phyloP scores from a whole-genome alignment of 2,888 invertebrate species.

The Dolichomitus sp. region DNA sequence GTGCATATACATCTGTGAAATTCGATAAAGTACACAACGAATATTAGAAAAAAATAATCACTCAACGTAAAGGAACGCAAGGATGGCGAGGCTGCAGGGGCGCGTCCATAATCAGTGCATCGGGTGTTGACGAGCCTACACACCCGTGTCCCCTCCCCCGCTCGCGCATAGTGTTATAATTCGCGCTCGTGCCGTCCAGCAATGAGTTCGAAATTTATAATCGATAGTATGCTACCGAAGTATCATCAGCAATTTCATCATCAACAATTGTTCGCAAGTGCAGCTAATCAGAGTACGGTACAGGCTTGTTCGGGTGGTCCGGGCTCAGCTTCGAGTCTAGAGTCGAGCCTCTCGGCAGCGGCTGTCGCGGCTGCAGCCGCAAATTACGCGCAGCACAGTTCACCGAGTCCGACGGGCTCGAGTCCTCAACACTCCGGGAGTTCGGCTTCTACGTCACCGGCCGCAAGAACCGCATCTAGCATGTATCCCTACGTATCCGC shows the following conservation, averaged over 20 bases:
- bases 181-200: conserved; percentile 67
- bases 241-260: conserved; percentile 94
- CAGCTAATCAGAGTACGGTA: conserved; percentile 92
- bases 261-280: conserved; percentile 89
- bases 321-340: conserved; percentile 90
- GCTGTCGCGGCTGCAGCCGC: conserved; percentile 91
- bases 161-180: conserved; percentile 44
- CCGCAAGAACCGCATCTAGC: conserved; percentile 89
- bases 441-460: conserved; percentile 89
- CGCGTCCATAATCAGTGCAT: conserved; percentile 53
- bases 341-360: conserved; percentile 89
- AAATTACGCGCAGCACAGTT: conserved; percentile 90
- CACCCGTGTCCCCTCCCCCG: conserved; percentile 12
- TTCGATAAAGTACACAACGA: not conserved
- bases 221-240: conserved; percentile 99
- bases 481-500: conserved; percentile 97
- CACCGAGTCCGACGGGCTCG: conserved; percentile 90
- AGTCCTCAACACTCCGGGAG: conserved; percentile 91
- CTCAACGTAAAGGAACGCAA: conserved; percentile 10
- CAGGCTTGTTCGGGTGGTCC: conserved; percentile 89
- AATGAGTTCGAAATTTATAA: conserved; percentile 99
- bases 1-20: conserved; percentile 42
- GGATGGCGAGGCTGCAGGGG: conserved; percentile 58
- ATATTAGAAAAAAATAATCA: not conserved
- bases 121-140: conserved; percentile 53